A percentile compares a stretch with the other conserved stretches of the same genome.
Evolutionary conservation across 2,113 vertebrate species (phyloP).

Genomic region (Sebastes schlegelii): DNA sequence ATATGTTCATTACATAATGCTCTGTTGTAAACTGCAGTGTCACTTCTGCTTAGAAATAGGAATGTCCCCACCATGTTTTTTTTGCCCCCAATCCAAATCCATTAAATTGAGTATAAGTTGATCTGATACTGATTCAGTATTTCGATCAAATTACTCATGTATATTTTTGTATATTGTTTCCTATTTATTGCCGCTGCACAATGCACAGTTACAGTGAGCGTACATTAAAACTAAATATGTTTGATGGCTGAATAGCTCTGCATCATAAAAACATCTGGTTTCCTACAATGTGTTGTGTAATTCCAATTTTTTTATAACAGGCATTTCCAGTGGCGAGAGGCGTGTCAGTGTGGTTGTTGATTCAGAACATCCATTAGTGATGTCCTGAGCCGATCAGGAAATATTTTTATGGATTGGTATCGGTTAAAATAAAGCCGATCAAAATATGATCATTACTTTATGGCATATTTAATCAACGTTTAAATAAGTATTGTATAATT

Average conservation of each 20-base stretch:
- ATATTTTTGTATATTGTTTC: background rate
- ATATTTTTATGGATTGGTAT: too few species aligned
- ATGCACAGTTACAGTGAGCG: background rate
- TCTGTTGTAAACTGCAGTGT: slow-evolving; percentile 30
- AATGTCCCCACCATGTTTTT: too few species aligned
- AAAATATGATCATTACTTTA: background rate
- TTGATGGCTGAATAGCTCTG: background rate
- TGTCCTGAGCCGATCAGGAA: too few species aligned
- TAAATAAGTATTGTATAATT: background rate
- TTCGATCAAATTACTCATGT: background rate
- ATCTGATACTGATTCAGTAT: background rate
- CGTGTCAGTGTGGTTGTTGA: too few species aligned
- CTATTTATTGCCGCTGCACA: background rate
- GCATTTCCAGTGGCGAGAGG: too few species aligned
- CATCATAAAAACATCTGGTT: background rate
- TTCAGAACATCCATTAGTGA: too few species aligned
- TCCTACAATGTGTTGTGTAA: too few species aligned
- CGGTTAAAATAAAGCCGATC: too few species aligned
- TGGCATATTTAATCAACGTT: background rate
- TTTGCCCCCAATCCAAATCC: slow-evolving; percentile 5
- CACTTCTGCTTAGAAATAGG: background rate
- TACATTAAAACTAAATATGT: background rate
- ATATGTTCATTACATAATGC: slow-evolving; percentile 38
- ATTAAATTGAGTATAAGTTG: slow-evolving; percentile 5
- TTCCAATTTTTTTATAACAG: too few species aligned